Percentiles rank a stretch among this genome's conserved stretches.
Evolutionary conservation across 2,888 invertebrate genomes (phyloP).

Genomic region (Ephialtes manifestator): DNA sequence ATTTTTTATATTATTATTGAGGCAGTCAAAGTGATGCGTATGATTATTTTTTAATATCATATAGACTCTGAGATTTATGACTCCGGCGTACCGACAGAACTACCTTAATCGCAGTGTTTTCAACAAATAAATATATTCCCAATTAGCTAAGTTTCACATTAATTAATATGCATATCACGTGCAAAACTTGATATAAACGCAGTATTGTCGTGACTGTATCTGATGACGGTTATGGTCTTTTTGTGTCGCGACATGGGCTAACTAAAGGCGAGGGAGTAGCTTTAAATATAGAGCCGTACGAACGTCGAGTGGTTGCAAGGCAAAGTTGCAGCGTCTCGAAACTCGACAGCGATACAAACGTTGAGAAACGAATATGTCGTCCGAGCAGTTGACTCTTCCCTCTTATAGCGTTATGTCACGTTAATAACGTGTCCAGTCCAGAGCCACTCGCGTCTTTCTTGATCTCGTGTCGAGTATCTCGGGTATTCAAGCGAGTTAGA

Average conservation of each 20-base stretch:
- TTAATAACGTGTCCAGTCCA: slow-evolving; percentile 78
- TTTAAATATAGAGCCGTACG: slow-evolving; percentile 70
- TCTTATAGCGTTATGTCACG: slow-evolving; percentile 81
- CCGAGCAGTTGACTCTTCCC: slow-evolving; percentile 54
- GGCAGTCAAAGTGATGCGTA: too few relatives aligned
- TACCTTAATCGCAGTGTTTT: background rate
- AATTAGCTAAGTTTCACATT: background rate
- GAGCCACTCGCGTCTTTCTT: slow-evolving; percentile 71
- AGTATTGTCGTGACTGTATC: slow-evolving; percentile 35
- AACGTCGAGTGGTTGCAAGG: slow-evolving; percentile 12
- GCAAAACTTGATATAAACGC: slow-evolving; percentile 33
- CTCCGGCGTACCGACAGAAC: too few relatives aligned
- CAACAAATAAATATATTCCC: background rate
- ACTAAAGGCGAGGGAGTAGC: slow-evolving; percentile 66
- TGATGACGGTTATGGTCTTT: slow-evolving; percentile 44
- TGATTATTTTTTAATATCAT: too few relatives aligned
- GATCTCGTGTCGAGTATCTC: slow-evolving; percentile 75
- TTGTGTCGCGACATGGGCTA: slow-evolving; percentile 28
- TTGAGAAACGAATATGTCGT: slow-evolving; percentile 57
- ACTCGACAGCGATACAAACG: slow-evolving; percentile 52
- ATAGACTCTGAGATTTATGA: too few relatives aligned
- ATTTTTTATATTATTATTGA: too few relatives aligned
- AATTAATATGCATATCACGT: slow-evolving; percentile 38
- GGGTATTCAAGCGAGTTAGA: slow-evolving; percentile 71
- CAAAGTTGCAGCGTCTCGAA: slow-evolving; percentile 4